Percentiles rank a stretch among this genome's conserved stretches.
Evolutionary conservation across 2,888 invertebrate species (phyloP).

Genomic region (Fissipunctia ypsillon): DNA sequence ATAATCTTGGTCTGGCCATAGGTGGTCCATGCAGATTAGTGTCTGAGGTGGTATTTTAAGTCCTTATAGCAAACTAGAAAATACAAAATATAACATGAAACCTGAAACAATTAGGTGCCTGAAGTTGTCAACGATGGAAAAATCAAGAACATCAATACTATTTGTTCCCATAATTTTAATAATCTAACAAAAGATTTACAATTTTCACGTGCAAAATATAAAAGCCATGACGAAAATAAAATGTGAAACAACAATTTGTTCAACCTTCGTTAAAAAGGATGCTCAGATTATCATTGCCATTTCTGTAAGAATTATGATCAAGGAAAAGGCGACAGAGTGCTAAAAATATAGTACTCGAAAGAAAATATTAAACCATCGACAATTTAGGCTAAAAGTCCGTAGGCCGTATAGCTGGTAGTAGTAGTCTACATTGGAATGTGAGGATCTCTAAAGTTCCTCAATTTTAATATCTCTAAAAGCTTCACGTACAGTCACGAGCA

Average conservation of each 20-base stretch:
- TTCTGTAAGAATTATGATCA: slow-evolving; percentile 13
- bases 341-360: neutral
- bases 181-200: neutral
- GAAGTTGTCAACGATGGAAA: neutral
- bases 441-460: neutral
- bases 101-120: neutral
- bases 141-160: neutral
- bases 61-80: neutral
- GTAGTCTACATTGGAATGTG: neutral
- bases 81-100: too few relatives aligned
- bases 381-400: too few relatives aligned
- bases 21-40: neutral
- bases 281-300: neutral
- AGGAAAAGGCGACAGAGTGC: neutral
- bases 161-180: neutral
- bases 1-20: neutral
- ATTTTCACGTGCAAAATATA: neutral
- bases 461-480: slow-evolving; percentile 27
- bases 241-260: neutral
- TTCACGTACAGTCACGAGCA: too few relatives aligned
- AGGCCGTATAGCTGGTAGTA: too few relatives aligned
- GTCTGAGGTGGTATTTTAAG: neutral
- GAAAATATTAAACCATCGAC: neutral
- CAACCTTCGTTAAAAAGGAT: neutral
- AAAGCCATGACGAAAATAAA: slow-evolving; percentile 11